Conservation (phyloP, 2,888 invertebrate genomes). For the Branchipolynoe longqiensis region DNA sequence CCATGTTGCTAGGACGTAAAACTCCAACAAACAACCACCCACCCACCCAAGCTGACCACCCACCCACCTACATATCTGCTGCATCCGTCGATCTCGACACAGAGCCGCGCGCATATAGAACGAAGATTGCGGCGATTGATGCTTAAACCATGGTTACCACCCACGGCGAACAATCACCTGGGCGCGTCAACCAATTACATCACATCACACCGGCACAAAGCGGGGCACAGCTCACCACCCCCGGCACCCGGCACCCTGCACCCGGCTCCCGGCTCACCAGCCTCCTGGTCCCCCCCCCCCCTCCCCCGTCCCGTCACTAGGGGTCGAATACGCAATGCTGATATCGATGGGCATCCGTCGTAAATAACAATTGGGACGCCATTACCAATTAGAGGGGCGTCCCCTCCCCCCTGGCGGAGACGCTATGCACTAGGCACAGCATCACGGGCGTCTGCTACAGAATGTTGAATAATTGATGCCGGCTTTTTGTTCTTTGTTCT, state of each 20-base stretch:
- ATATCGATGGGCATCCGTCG: background rate
- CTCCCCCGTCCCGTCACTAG: background rate
- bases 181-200: background rate
- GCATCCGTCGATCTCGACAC: background rate
- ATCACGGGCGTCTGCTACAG: no score
- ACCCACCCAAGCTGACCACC: background rate
- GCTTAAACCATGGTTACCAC: slow-evolving; percentile 20
- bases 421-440: no score
- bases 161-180: slow-evolving; percentile 12
- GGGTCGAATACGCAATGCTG: background rate
- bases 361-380: slow-evolving; percentile 23
- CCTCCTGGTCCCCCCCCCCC: background rate
- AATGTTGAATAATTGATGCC: slow-evolving; percentile 52
- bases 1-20: background rate
- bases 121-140: background rate
- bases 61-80: background rate
- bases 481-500: no score
- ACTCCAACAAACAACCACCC: background rate
- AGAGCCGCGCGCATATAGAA: background rate
- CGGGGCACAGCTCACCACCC: background rate
- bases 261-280: background rate
- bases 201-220: background rate
- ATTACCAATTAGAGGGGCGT: background rate
- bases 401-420: background rate
- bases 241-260: background rate